These are phyloP conservation scores for Drosophila serrata DNA, from an alignment of 1,140 invertebrate species.

Conservation along the genomic window DNA sequence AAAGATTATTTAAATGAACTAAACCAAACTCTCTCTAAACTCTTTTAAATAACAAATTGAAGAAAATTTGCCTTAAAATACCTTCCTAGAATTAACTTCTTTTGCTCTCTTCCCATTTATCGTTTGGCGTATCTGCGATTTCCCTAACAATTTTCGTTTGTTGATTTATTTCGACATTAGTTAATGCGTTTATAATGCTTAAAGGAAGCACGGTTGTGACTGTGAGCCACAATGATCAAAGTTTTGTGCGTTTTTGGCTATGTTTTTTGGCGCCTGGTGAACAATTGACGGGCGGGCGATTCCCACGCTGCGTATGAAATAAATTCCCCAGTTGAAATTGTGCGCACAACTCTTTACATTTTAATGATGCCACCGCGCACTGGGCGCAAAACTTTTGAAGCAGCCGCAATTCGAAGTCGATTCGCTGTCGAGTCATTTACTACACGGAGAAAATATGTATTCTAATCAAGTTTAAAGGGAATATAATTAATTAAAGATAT, in stretches of 20 bases:
- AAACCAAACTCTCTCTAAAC: background rate
- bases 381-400: constrained; percentile 76
- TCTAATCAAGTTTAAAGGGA: background rate
- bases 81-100: constrained; percentile 1
- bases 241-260: constrained; percentile 21
- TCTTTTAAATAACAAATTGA: background rate
- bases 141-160: constrained; percentile 60
- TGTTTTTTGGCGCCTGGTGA: constrained; percentile 67
- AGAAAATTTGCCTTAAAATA: background rate
- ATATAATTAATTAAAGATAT: background rate
- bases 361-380: constrained; percentile 76
- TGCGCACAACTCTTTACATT: constrained; percentile 76
- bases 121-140: constrained; percentile 34
- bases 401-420: constrained; percentile 63
- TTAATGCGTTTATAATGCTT: constrained; percentile 81
- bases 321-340: constrained; percentile 66
- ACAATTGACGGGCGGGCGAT: constrained; percentile 74
- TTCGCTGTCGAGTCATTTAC: constrained; percentile 69
- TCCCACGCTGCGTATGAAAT: constrained; percentile 83
- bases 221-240: constrained; percentile 18
- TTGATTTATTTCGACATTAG: constrained; percentile 77
- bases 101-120: constrained; percentile 49
- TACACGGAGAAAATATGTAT: background rate
- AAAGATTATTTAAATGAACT: background rate
- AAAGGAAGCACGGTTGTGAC: constrained; percentile 43